Conservation (phyloP, 92 coral and sea anemone genomes). For the Palythoa grandiflora region DNA sequence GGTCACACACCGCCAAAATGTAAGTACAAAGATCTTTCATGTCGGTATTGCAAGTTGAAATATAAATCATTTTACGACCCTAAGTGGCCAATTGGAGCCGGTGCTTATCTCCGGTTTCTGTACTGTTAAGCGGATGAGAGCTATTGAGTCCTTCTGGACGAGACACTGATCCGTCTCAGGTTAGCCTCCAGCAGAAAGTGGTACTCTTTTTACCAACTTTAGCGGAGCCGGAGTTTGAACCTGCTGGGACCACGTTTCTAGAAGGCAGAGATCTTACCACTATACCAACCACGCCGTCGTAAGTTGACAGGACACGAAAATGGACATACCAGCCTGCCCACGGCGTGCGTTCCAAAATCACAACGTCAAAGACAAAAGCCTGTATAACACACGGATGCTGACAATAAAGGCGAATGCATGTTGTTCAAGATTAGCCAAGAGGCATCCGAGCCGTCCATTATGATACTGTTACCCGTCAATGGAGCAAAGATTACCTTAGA, state of each 20-base stretch:
- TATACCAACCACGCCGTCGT: too few relatives aligned
- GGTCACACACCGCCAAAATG: slow-evolving; percentile 47
- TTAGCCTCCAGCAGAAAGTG: too few relatives aligned
- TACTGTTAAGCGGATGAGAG: too few relatives aligned
- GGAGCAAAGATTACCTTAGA: background rate
- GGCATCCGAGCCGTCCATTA: background rate
- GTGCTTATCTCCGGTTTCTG: too few relatives aligned
- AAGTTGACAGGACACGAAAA: slow-evolving; percentile 30
- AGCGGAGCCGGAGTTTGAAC: too few relatives aligned
- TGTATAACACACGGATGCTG: slow-evolving; percentile 3
- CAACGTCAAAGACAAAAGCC: background rate
- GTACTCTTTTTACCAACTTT: too few relatives aligned
- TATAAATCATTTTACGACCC: too few relatives aligned
- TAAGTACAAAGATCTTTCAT: slow-evolving; percentile 34
- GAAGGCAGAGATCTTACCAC: too few relatives aligned
- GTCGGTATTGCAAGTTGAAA: slow-evolving; percentile 10
- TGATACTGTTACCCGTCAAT: background rate
- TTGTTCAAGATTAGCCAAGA: slow-evolving; percentile 2
- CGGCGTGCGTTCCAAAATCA: background rate
- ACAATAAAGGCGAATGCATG: background rate
- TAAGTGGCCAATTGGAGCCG: too few relatives aligned
- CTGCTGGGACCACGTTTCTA: too few relatives aligned
- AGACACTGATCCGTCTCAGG: too few relatives aligned
- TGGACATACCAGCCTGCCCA: background rate
- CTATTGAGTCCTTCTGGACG: too few relatives aligned